Evolutionary conservation across 2,113 vertebrate species (phyloP).

Genomic region (Amazona vittata): DNA sequence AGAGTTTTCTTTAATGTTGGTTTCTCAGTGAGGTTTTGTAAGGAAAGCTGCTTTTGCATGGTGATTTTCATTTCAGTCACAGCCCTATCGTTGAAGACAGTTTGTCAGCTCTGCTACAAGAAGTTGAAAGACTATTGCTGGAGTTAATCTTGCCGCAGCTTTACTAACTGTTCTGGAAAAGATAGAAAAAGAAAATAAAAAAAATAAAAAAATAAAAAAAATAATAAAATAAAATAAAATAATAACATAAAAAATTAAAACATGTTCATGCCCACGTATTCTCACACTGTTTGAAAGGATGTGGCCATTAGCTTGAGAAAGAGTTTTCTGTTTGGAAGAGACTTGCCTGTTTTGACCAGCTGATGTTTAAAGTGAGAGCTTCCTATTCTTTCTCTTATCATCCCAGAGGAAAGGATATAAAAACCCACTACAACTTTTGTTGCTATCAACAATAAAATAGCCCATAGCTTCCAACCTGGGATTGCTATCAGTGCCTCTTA

Average conservation of each 20-base stretch:
- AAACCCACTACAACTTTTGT: background rate
- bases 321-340: background rate
- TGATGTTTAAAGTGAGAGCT: background rate
- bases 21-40: background rate
- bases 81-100: accelerated
- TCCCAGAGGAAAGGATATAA: background rate
- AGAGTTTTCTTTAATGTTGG: background rate
- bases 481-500: background rate
- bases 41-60: accelerated
- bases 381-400: background rate
- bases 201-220: too few relatives aligned
- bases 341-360: background rate
- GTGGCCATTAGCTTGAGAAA: background rate
- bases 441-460: background rate
- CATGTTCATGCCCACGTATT: background rate
- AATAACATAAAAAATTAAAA: too few relatives aligned
- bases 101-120: background rate
- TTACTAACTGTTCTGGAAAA: background rate
- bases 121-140: background rate
- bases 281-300: background rate
- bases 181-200: background rate
- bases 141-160: background rate
- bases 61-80: background rate
- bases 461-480: background rate
- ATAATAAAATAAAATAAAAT: too few relatives aligned